A percentile compares a stretch with the other conserved stretches of the same genome.
Conservation (phyloP, 2,888 invertebrate genomes). For the Lobophora halterata region DNA sequence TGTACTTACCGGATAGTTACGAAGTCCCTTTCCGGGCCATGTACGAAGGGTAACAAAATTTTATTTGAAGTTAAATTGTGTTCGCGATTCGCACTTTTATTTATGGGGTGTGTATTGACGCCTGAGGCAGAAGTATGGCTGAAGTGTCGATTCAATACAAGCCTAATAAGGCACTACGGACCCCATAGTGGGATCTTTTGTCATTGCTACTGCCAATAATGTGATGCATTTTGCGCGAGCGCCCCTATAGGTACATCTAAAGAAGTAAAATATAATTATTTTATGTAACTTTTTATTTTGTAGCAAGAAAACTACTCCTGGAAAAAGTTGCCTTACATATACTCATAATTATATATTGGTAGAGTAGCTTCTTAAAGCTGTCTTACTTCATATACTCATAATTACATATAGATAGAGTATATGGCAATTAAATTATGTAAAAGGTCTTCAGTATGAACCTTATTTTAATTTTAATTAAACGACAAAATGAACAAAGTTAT, state of each 20-base stretch:
- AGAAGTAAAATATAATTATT: conserved; percentile 20
- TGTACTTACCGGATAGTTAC: conserved; percentile 17
- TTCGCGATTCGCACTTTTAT: conserved; percentile 68
- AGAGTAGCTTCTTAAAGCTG: conserved; percentile 13
- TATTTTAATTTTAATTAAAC: conserved; percentile 61
- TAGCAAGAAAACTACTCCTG: no score
- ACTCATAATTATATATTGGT: no score
- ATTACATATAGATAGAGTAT: no score
- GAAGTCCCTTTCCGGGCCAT: conserved; percentile 64
- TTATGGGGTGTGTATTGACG: conserved; percentile 61
- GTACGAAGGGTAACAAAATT: conserved; percentile 73
- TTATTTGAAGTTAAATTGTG: conserved; percentile 79
- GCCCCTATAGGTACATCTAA: conserved; percentile 22
- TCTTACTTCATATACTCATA: no score
- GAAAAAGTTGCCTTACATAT: no score
- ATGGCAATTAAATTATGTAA: conserved; percentile 10
- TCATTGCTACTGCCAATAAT: conserved; percentile 57
- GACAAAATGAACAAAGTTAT: conserved; percentile 65
- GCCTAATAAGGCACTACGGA: conserved; percentile 54
- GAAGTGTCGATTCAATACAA: conserved; percentile 44
- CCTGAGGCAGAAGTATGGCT: conserved; percentile 53
- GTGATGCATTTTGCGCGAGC: conserved; percentile 48
- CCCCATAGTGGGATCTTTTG: conserved; percentile 56
- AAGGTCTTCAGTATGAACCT: conserved; percentile 27
- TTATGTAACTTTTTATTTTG: no score